Percentiles rank a stretch among this genome's conserved stretches.
These are phyloP conservation scores for Muntiacus muntjak DNA, from an alignment of 2,113 vertebrate species.

Conservation along the genomic window DNA sequence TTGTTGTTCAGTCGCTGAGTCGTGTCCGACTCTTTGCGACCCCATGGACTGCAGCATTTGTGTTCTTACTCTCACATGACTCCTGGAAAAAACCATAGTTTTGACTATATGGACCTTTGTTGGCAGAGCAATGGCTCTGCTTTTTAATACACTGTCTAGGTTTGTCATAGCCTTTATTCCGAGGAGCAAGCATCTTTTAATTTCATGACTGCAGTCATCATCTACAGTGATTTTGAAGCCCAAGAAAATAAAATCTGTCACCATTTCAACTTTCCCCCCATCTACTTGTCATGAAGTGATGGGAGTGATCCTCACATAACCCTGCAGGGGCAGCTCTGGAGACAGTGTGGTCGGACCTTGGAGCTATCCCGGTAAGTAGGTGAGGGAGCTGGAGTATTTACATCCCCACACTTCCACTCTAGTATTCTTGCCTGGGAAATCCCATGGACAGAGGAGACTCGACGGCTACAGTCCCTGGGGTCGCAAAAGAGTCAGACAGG, in stretches of 20 bases:
- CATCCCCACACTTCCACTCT: neutral
- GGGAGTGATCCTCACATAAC: neutral
- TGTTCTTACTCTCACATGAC: neutral
- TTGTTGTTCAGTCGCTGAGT: neutral
- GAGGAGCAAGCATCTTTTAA: neutral
- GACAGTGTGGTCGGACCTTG: neutral
- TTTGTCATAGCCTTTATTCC: neutral
- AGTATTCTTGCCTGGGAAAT: neutral
- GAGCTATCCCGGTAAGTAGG: neutral
- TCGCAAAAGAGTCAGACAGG: neutral
- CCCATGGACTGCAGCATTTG: neutral
- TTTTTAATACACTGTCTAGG: neutral
- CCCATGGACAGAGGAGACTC: neutral
- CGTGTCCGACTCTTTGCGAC: neutral
- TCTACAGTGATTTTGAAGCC: neutral
- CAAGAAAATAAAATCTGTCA: neutral
- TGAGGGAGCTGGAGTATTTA: neutral
- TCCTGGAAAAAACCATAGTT: neutral
- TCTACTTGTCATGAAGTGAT: neutral
- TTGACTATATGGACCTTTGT: neutral
- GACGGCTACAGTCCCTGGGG: neutral
- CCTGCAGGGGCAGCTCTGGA: neutral
- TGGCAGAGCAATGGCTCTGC: neutral
- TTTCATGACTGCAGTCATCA: neutral
- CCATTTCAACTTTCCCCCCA: neutral